Evolutionary conservation across 2,797 vertebrate species (phyloP), one percentile per base, ranked within the genome.

Genomic region (Enteromius unitaeniatus): DNA sequence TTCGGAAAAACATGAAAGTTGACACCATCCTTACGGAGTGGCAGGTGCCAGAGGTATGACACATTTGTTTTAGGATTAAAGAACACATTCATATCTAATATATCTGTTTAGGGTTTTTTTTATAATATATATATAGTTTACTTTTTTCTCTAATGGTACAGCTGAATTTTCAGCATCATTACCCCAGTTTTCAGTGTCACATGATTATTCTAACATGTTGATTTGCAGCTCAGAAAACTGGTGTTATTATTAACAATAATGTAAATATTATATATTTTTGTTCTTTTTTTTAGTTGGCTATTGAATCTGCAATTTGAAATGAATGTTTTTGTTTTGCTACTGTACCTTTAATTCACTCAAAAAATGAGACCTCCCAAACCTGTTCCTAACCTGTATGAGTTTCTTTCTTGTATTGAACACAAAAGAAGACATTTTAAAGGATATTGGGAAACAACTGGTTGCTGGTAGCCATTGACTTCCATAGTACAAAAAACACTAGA

Each of bases 41-140:
- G 98, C 93, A 94, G 67, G 94, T 96, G 34, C 97, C 97, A 0
- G 97, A 99, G 96, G 97, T 97, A 92, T 85, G 7, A 67, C 17
- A 11, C 3, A 8, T 4, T n/a, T 1, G 23, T 21, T 72, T 42
- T 86, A 51, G 4, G 34, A 64, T 19, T 1, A 9, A 72, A 15
- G n/a, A 34, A 14, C 77, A 49, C 23, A 78, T 26, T 69, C 1
- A 75, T 75, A 13, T 19, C 6, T 67, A 8, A 37, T 9, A 17
- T 67, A 17, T 34, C 1, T 21, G 0, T 51, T 7, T n/a, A 34
- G 34, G n/a, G n/a, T n/a, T 34, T 34, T 34, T 34, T 19, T 6
- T 11, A n/a, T n/a, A n/a, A n/a, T n/a, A n/a, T n/a, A n/a, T n/a
- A 6, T 37, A 67, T n/a, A n/a, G 13, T 68, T 6, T 68, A n/a